phyloP scores from a whole-genome alignment of 2,888 invertebrate genomes.

The Ernsta delagoae region DNA sequence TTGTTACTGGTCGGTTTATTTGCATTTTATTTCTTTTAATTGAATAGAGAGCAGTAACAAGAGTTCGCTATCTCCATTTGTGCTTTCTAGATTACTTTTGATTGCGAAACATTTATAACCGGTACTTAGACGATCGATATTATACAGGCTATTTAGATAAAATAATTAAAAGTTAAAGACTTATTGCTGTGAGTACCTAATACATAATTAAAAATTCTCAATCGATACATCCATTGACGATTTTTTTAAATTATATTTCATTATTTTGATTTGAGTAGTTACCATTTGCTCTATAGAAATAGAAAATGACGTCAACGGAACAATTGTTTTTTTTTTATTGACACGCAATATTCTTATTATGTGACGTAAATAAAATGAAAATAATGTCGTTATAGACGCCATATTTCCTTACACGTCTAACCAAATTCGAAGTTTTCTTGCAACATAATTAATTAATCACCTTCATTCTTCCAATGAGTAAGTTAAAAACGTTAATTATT shows the following conservation, averaged over 20 bases:
- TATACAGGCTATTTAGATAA: no score
- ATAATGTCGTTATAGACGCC: no score
- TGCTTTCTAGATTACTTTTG: constrained; percentile 29
- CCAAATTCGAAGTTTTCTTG: no score
- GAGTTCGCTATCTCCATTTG: constrained; percentile 4
- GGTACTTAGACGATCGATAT: no score
- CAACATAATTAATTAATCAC: not conserved
- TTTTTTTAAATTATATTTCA: not conserved
- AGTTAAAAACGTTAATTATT: not conserved
- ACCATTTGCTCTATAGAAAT: no score
- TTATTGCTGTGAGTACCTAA: no score
- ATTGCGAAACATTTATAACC: constrained; percentile 17
- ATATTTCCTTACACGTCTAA: no score
- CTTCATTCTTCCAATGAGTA: not conserved
- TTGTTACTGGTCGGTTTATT: constrained; percentile 17
- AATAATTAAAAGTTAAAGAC: no score
- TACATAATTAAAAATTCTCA: no score
- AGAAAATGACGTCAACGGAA: not conserved
- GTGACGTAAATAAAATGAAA: no score
- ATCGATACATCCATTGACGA: no score
- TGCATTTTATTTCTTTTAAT: constrained; percentile 35
- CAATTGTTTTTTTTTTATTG: not conserved
- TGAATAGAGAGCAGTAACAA: constrained; percentile 21
- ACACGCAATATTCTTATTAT: no score
- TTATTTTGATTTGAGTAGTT: not conserved